Evolutionary conservation across 2,888 invertebrate genomes (phyloP), one percentile per base, ranked within the genome.

Genomic region (Dicranocentrus wangi): DNA sequence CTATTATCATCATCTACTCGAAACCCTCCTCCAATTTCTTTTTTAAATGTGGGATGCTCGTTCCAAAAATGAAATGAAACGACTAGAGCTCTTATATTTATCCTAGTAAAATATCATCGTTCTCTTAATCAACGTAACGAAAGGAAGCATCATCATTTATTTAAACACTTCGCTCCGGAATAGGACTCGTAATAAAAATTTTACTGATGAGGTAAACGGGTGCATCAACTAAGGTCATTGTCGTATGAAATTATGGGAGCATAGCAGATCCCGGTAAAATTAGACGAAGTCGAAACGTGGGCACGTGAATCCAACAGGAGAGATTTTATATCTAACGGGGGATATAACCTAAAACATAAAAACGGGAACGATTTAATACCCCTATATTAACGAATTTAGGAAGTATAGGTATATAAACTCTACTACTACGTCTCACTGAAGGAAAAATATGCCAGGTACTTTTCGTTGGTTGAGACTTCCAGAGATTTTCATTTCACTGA

Each of bases 401-500:
- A n/a, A n/a, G n/a, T n/a, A n/a, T n/a, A n/a, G n/a, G n/a, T n/a
- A n/a, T n/a, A n/a, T n/a, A n/a, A n/a, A n/a, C n/a, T n/a, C n/a
- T n/a, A n/a, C n/a, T n/a, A n/a, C n/a, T n/a, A n/a, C n/a, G n/a
- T n/a, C n/a, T n/a, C n/a, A n/a, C n/a, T n/a, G n/a, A n/a, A n/a
- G n/a, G n/a, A n/a, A n/a, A n/a, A n/a, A n/a, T n/a, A n/a, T n/a
- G n/a, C n/a, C n/a, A n/a, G n/a, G n/a, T n/a, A n/a, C n/a, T n/a
- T n/a, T n/a, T n/a, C n/a, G n/a, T n/a, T n/a, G n/a, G n/a, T n/a
- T n/a, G n/a, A n/a, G n/a, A n/a, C n/a, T n/a, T n/a, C n/a, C n/a
- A n/a, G n/a, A n/a, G n/a, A n/a, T 71, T 71, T 71, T 71, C 60
- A 60, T 63, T 72, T 51, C 17, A 32, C 28, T 61, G 17, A 5